Conservation (phyloP, 2,113 vertebrate genomes). For the Galeopterus variegatus region DNA sequence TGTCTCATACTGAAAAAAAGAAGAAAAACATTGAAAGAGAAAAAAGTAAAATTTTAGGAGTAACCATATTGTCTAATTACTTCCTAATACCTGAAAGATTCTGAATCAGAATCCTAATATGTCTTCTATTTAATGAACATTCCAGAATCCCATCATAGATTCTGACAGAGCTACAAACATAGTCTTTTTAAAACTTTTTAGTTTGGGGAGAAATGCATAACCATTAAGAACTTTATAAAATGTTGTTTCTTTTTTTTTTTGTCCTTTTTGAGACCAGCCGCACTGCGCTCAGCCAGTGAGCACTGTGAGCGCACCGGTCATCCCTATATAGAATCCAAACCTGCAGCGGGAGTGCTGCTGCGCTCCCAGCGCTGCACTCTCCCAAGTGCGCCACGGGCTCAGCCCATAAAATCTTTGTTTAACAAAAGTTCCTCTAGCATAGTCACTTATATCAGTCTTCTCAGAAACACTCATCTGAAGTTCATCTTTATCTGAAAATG, state of each 20-base stretch:
- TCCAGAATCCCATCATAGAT: constrained; percentile 12
- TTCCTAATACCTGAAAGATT: neutral
- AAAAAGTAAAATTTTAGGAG: constrained; percentile 36
- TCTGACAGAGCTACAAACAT: neutral
- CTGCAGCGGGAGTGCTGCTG: too few species aligned
- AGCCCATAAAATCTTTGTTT: constrained; percentile 17
- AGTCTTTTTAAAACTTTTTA: neutral
- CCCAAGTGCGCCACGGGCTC: too few species aligned
- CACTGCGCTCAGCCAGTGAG: too few species aligned
- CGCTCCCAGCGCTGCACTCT: too few species aligned
- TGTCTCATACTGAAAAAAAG: neutral
- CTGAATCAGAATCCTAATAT: constrained; percentile 42
- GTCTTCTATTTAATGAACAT: constrained; percentile 44
- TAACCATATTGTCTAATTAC: constrained; percentile 6
- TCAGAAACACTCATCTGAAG: constrained; percentile 4
- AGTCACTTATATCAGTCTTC: constrained; percentile 26
- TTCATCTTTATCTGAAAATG: constrained; percentile 28
- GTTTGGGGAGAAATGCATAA: constrained; percentile 38
- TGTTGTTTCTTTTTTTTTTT: too few species aligned
- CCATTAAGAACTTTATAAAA: constrained; percentile 48
- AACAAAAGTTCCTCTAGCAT: neutral
- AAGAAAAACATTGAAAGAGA: neutral
- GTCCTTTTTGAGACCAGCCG: too few species aligned
- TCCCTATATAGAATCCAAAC: too few species aligned
- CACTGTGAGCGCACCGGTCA: too few species aligned